Base-by-base conservation (phyloP, 1,140 invertebrate genomes). In the Magallana gigas region DNA sequence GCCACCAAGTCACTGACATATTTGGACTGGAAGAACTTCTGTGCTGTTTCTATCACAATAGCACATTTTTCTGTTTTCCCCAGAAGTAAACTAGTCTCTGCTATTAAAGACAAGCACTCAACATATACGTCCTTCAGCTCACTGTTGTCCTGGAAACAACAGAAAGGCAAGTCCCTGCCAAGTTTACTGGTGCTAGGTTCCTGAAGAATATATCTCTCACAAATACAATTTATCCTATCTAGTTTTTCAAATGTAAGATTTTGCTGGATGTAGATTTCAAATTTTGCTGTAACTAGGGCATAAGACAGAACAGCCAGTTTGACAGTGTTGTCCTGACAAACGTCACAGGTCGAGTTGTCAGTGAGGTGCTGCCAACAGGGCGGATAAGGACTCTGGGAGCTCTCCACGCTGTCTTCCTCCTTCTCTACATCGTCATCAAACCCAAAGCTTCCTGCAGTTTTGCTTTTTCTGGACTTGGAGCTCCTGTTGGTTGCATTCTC, bases 281-380 rank as follows among this genome's bases (percentile, higher is more conserved):
- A 58, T 23, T 18, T 58, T 7, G 58, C 85, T n/a, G 76, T 14
- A 14, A 87, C 14, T n/a, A 60, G 36, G 29, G 82, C n/a, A 23
- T 64, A 56, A 29, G 60, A 60, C 59, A 87, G n/a, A 83, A 83
- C 80, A 57, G 48, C 81, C 18, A 64, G 23, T n/a, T 62, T 83
- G 8, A 62, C 58, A 48, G n/a, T 76, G n/a, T 60, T 57, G 57
- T 87, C 85, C 57, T 58, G 16, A 83, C 85, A 87, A n/a, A 83
- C 29, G 58, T 83, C 80, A 87, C 85, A 87, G 58, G 58, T 62
- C 60, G 57, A 57, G n/a, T 87, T 68, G 16, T 82, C 59, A 48
- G 57, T 64, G 58, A 87, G 14, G 56, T 87, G 85, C 8, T 83
- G 23, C 58, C 18, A 87, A 60, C 85, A 87, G 8, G 80, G 36